Evolutionary conservation across 1,140 invertebrate species (phyloP).

Genomic region (Ridgeia piscesae): DNA sequence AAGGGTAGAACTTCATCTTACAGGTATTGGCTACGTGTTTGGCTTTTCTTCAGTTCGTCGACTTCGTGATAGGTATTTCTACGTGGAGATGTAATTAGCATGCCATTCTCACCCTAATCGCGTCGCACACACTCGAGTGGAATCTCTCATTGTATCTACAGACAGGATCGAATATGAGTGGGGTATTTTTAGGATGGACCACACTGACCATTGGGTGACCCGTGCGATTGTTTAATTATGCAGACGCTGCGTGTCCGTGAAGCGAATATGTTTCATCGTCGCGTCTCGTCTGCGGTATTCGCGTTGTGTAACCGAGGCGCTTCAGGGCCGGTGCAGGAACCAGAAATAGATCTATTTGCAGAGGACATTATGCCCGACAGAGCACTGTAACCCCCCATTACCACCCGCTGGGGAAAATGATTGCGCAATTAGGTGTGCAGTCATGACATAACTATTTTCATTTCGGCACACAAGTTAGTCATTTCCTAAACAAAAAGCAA

Average conservation of each 20-base stretch:
- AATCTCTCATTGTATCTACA: conserved; percentile 2
- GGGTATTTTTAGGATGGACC: neutral
- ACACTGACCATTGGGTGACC: neutral
- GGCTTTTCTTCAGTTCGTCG: no score
- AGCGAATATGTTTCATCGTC: neutral
- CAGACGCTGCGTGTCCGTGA: neutral
- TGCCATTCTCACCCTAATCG: neutral
- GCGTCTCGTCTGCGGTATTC: neutral
- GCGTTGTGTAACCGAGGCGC: neutral
- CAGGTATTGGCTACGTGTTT: no score
- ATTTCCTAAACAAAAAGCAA: no score
- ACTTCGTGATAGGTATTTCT: no score
- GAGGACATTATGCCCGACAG: neutral
- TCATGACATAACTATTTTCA: neutral
- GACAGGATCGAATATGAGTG: conserved; percentile 13
- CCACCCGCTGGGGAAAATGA: neutral
- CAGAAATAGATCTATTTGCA: neutral
- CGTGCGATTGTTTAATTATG: neutral
- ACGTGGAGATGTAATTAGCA: neutral
- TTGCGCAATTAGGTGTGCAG: neutral
- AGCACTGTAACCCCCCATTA: neutral
- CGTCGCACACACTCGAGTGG: neutral
- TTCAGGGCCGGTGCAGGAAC: neutral
- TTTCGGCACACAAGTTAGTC: neutral
- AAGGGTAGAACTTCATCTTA: no score